These are phyloP conservation scores for Eretmocerus hayati DNA, from an alignment of 2,888 invertebrate species.

Conservation along the genomic window DNA sequence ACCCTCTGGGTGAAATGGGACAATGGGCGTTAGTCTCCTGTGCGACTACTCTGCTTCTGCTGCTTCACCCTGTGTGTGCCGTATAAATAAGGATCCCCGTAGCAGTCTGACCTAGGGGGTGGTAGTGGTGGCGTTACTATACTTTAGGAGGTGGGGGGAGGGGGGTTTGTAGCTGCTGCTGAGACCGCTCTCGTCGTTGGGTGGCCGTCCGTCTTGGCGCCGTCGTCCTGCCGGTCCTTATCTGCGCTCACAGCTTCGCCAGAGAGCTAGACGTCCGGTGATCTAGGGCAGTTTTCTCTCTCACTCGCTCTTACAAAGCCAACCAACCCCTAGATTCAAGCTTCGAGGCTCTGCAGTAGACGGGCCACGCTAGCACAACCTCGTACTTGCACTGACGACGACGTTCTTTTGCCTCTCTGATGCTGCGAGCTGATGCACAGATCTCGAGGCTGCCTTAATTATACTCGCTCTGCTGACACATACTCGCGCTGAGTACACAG, in stretches of 20 bases:
- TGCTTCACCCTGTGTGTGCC: constrained; percentile 3
- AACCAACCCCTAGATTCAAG: no score
- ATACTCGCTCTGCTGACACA: constrained; percentile 24
- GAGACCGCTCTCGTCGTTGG: constrained; percentile 12
- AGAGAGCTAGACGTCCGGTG: constrained; percentile 46
- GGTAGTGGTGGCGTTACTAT: constrained; percentile 26
- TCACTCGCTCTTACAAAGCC: constrained; percentile 20
- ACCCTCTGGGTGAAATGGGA: constrained; percentile 42
- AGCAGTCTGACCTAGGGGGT: constrained; percentile 3
- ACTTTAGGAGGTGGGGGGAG: constrained; percentile 4
- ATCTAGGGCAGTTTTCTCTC: constrained; percentile 44
- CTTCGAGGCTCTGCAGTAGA: no score
- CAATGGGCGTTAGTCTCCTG: constrained; percentile 44
- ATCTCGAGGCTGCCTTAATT: constrained; percentile 33
- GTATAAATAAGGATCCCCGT: constrained; percentile 22
- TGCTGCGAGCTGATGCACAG: no score
- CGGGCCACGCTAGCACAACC: no score
- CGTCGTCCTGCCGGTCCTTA: constrained; percentile 47
- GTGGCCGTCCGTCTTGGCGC: constrained; percentile 45
- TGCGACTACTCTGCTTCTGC: constrained; percentile 9
- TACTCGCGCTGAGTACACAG: constrained; percentile 11
- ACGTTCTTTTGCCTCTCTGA: no score
- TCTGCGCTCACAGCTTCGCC: constrained; percentile 46
- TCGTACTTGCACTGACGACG: no score
- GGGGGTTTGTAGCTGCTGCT: constrained; percentile 24